Evolutionary conservation across 1,140 invertebrate genomes (phyloP).

Genomic region (Cataglyphis hispanica): DNA sequence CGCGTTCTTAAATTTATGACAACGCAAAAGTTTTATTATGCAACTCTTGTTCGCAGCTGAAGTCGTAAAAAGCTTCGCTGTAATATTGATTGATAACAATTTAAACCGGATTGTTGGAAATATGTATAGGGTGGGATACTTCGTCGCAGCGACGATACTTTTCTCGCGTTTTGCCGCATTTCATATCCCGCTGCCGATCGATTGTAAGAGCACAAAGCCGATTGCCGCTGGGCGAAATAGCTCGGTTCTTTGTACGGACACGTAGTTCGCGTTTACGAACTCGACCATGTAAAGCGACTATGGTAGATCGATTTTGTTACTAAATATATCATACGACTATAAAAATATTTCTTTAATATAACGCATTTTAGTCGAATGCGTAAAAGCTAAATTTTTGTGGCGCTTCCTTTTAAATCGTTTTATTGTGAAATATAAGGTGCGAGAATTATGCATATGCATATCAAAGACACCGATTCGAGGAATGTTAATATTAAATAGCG

Average conservation of each 20-base stretch:
- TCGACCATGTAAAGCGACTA: neutral
- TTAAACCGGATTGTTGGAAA: neutral
- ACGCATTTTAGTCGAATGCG: no score
- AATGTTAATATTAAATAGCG: neutral
- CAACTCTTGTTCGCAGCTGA: neutral
- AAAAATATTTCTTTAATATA: neutral
- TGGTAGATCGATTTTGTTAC: constrained; percentile 8
- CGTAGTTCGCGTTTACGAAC: neutral
- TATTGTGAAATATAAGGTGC: neutral
- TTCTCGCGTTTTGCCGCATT: constrained; percentile 23
- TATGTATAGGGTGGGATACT: neutral
- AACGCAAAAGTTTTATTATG: constrained; percentile 29
- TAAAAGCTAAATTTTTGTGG: no score
- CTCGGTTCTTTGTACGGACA: constrained; percentile 21
- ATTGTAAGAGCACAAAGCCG: constrained; percentile 29
- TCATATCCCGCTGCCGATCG: constrained; percentile 24
- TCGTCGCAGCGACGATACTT: neutral
- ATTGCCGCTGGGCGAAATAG: constrained; percentile 2
- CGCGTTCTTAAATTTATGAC: constrained; percentile 31
- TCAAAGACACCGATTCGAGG: neutral
- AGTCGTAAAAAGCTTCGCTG: constrained; percentile 27
- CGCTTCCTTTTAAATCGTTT: neutral
- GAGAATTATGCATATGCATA: neutral
- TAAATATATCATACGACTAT: neutral
- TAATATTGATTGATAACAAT: constrained; percentile 47